Conservation (phyloP, 2,888 invertebrate species). For the Altica lythri region DNA sequence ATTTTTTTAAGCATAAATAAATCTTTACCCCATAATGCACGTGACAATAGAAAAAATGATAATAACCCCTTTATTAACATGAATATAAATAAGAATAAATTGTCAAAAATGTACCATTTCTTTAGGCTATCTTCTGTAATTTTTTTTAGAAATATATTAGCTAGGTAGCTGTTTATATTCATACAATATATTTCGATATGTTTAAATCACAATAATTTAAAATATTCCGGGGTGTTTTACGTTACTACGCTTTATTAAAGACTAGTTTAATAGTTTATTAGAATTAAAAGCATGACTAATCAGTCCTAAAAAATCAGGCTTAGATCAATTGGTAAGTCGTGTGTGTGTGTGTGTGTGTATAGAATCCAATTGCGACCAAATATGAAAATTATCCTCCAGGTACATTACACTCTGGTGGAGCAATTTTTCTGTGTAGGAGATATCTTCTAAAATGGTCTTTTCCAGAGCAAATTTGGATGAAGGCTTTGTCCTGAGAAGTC, state of each 20-base stretch:
- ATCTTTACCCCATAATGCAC: slow-evolving; percentile 35
- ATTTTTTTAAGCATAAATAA: slow-evolving; percentile 34
- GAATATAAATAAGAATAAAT: slow-evolving; percentile 38
- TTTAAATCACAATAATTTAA: slow-evolving; percentile 16
- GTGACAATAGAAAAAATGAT: slow-evolving; percentile 33
- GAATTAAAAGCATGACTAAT: not conserved
- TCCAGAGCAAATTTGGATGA: too few species aligned
- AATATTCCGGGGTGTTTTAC: slow-evolving; percentile 16
- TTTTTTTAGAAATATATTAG: slow-evolving; percentile 30
- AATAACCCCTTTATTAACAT: slow-evolving; percentile 33
- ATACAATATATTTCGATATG: slow-evolving; percentile 20
- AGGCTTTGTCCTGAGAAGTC: too few species aligned
- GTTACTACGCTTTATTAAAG: slow-evolving; percentile 1
- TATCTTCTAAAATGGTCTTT: too few species aligned
- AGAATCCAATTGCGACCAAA: too few species aligned
- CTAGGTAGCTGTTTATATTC: slow-evolving; percentile 26
- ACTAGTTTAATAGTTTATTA: not conserved
- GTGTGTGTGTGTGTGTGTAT: too few species aligned
- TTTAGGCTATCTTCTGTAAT: slow-evolving; percentile 32
- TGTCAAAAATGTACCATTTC: slow-evolving; percentile 27
- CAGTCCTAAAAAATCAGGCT: not conserved
- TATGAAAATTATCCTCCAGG: too few species aligned
- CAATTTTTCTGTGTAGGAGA: too few species aligned
- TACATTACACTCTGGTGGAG: too few species aligned
- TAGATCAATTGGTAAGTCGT: too few species aligned